Base-by-base conservation (phyloP, 2,797 vertebrate species). In the Pantherophis vulpinus region DNA sequence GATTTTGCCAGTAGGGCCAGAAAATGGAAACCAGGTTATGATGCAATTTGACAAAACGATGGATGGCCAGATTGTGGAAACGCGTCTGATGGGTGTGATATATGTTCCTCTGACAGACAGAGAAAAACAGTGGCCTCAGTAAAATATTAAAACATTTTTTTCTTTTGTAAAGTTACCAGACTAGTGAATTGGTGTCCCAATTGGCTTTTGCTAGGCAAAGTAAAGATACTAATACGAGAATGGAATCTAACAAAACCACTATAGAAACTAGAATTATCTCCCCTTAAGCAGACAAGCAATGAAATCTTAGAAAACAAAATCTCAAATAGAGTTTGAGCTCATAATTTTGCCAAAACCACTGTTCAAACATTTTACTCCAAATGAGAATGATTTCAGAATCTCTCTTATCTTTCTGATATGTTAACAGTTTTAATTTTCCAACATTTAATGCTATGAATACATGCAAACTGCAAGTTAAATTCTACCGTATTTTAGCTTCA, bases 51-150 rank as follows among this genome's bases (percentile, higher is more conserved):
- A 99, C 97, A 98, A 98, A 59, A 98, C 98, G 93, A 98, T 95
- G 0, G 98, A 99, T 0, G 99, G 99, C 66, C 98, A 97, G 60
- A 98, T 99, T 89, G 63, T 98, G 0, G 98, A 98, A 95, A 98
- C 97, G 25, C 97, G 98, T 4, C 97, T 99, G 95, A 99, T 99
- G 99, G 98, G 98, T 1, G 99, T 99, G 87, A 96, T 99, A 95
- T 99, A 99, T 3, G 98, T 99, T 56, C 99, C 99, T 0, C 97
- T 99, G 95, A 99, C 98, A n/a, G 98, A 99, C 97, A 98, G 98
- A 95, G 98, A 97, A 5, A 98, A 92, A 90, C 99, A 99, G 96
- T 99, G 98, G 98, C 98, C 98, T 59, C 97, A 98, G 99, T 99
- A 98, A 96, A 96, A 42, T 86, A 90, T 2, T 51, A 59, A 14